These are phyloP conservation scores for Mus spicilegus DNA, from an alignment of 2,113 vertebrate species.

Conservation along the genomic window DNA sequence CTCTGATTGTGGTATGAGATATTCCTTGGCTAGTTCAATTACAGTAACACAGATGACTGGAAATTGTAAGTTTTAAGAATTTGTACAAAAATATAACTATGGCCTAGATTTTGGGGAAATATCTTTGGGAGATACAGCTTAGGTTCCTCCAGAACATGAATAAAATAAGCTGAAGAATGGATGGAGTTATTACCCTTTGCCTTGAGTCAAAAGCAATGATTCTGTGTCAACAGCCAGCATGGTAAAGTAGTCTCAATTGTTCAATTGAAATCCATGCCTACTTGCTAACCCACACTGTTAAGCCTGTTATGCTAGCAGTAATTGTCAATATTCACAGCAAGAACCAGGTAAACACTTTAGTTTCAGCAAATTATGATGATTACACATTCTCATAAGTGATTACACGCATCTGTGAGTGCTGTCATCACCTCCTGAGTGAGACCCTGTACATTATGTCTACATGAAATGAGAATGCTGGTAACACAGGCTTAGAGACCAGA, in stretches of 20 bases:
- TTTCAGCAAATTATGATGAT: constrained; percentile 56
- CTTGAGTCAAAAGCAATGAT: constrained; percentile 17
- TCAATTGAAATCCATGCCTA: not conserved
- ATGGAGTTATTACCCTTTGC: not conserved
- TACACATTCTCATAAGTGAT: constrained; percentile 63
- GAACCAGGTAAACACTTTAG: constrained; percentile 59
- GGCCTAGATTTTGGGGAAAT: not conserved
- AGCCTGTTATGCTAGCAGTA: not conserved
- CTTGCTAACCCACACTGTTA: not conserved
- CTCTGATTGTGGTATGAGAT: not conserved
- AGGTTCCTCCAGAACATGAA: not conserved
- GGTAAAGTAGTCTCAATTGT: not conserved
- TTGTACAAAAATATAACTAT: constrained; percentile 3
- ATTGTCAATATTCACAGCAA: constrained; percentile 34
- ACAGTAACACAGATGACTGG: not conserved
- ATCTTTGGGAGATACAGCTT: not conserved
- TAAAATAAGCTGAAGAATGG: constrained; percentile 15
- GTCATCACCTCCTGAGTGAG: constrained; percentile 34
- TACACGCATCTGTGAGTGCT: constrained; percentile 30
- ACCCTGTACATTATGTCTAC: not conserved
- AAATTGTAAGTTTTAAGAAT: constrained; percentile 14
- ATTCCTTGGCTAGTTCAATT: constrained; percentile 3
- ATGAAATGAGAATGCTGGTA: not conserved
- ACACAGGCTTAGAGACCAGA: not conserved
- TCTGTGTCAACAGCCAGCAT: not conserved